Base-by-base conservation (phyloP, 1,140 invertebrate species). In the Mercenaria mercenaria region DNA sequence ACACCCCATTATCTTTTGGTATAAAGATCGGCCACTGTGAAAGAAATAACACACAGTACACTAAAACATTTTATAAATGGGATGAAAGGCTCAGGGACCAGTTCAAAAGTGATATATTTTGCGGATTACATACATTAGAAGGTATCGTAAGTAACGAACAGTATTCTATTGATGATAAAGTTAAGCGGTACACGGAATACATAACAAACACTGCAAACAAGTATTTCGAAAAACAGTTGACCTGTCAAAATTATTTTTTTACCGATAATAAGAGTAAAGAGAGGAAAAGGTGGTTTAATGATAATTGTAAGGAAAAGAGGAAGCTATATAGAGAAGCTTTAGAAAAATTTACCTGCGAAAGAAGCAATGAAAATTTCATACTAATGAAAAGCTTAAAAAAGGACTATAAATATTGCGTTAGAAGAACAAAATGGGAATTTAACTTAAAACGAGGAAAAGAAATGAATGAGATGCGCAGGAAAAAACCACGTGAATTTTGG, bases 391-490 rank as follows among this genome's bases (percentile, higher is more conserved):
- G 29, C 6, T 34, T 29, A 32, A 82, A 61, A 34, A 59, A 82
- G 61, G 50, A 56, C 50, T 82, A 82, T 32, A 82, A 64, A 61
- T 34, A 32, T 0, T 82, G 34, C 34, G 41, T 43, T 61, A 29
- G 56, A 13, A 56, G 37, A 82, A 20, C 13, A n/a, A 59, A 82
- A 32, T 15, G 13, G 20, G 32, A 59, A 39, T 61, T 34, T 82
- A 59, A 82, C 34, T 8, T 20, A 29, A 56, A 32, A 82, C 50
- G 41, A 29, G 50, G 76, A 6, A 82, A 61, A 56, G 43, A 47
- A 8, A 82, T 59, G 79, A 39, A 82, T 56, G 59, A 52, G 32
- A 59, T 82, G 79, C 29, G 34, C 50, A 23, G 37, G 50, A 82
- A 82, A 61, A 59, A 56, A 82, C 50, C 50, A 1, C 15, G 50